Conservation (phyloP, 2,797 vertebrate genomes). For the Sparus aurata region DNA sequence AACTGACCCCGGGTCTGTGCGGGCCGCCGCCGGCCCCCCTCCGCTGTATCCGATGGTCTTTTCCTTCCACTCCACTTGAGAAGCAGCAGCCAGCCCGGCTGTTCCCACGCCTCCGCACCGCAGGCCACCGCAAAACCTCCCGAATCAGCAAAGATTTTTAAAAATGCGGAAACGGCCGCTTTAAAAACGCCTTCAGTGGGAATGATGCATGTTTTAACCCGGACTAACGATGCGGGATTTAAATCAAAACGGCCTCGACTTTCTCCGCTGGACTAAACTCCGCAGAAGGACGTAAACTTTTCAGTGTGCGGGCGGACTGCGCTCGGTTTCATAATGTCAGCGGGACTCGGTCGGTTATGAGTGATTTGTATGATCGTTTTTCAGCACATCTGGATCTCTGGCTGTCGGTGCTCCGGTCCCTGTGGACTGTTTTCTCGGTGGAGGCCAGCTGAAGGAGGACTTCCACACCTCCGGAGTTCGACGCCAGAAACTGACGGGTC, state of each 20-base stretch:
- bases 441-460: slow-evolving; percentile 12
- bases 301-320: slow-evolving; percentile 22
- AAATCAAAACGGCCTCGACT: slow-evolving; percentile 27
- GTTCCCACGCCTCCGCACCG: slow-evolving; percentile 61
- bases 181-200: not conserved
- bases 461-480: slow-evolving; percentile 69
- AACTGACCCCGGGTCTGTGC: slow-evolving; percentile 58
- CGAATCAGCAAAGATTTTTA: slow-evolving; percentile 24
- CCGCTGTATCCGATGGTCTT: slow-evolving; percentile 44
- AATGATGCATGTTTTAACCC: slow-evolving; percentile 27
- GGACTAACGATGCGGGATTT: slow-evolving; percentile 38
- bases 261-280: slow-evolving; percentile 46
- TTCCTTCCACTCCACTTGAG: slow-evolving; percentile 70
- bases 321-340: slow-evolving; percentile 25
- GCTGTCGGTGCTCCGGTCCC: not conserved
- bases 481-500: slow-evolving; percentile 53
- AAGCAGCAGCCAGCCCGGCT: slow-evolving; percentile 40
- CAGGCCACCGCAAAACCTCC: slow-evolving; percentile 30
- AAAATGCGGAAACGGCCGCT: slow-evolving; percentile 46
- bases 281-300: slow-evolving; percentile 62
- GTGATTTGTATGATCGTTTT: rapidly evolving
- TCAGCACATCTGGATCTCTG: not conserved
- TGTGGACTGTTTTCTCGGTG: slow-evolving; percentile 2
- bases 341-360: not conserved
- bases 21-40: not conserved